Conservation (phyloP, 2,888 invertebrate species). For the Rotaria macrura region DNA sequence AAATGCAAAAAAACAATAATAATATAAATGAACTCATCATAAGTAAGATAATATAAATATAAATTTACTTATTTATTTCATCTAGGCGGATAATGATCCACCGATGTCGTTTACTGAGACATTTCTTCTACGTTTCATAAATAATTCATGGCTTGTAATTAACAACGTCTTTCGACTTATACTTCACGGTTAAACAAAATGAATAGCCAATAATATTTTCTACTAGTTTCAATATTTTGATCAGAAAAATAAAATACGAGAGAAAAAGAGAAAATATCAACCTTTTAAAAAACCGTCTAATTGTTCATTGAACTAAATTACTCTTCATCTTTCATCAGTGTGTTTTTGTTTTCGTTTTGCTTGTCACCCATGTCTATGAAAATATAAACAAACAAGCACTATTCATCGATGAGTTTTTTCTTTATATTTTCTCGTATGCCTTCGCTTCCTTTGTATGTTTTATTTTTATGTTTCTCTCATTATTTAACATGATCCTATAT, state of each 20-base stretch:
- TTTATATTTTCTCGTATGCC: too few species aligned
- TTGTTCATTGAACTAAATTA: too few species aligned
- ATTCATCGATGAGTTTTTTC: not conserved
- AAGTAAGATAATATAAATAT: not conserved
- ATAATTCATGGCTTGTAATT: constrained; percentile 29
- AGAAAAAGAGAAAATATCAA: not conserved
- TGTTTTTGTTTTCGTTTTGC: not conserved
- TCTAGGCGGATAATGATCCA: constrained; percentile 33
- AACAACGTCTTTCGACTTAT: constrained; percentile 31
- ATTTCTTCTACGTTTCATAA: constrained; percentile 17
- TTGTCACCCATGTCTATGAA: not conserved
- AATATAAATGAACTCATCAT: too few species aligned
- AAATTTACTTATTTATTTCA: not conserved
- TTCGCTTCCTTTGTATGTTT: not conserved
- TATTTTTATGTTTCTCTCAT: not conserved
- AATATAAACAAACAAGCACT: not conserved
- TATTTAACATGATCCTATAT: not conserved
- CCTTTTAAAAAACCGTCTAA: too few species aligned
- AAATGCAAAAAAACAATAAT: too few species aligned
- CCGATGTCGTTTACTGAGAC: constrained; percentile 30
- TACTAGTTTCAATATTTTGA: not conserved
- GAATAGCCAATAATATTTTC: not conserved
- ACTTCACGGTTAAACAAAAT: constrained; percentile 17
- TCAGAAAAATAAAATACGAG: not conserved
- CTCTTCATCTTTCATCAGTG: not conserved